These are phyloP conservation scores for Drosophila rhopaloa DNA, from an alignment of 1,140 invertebrate species.

Conservation along the genomic window DNA sequence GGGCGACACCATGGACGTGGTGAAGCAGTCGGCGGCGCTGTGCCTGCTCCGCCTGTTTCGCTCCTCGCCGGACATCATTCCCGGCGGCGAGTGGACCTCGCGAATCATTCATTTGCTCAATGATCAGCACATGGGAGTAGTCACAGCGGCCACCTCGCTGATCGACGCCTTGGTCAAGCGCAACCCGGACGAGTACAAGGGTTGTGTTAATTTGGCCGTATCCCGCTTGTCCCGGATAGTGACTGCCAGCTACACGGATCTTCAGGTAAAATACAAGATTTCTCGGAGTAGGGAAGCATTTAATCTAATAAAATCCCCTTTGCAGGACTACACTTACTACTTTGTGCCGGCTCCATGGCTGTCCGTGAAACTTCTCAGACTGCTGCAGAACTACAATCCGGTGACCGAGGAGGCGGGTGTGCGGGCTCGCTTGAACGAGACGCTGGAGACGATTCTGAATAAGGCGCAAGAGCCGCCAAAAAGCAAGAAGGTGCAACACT, in stretches of 20 bases:
- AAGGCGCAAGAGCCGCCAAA: slow-evolving; percentile 99
- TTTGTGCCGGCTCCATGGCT: slow-evolving; percentile 99
- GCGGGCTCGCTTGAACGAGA: slow-evolving; percentile 97
- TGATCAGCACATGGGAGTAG: slow-evolving; percentile 99
- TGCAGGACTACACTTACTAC: slow-evolving; percentile 98
- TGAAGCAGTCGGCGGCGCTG: slow-evolving; percentile 99
- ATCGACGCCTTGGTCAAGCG: slow-evolving; percentile 99
- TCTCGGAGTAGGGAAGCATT: not conserved
- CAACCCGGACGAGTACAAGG: slow-evolving; percentile 99
- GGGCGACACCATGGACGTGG: slow-evolving; percentile 99
- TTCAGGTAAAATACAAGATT: slow-evolving; percentile 87
- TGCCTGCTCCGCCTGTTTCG: slow-evolving; percentile 97
- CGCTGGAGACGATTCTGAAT: slow-evolving; percentile 99
- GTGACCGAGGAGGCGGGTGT: slow-evolving; percentile 98
- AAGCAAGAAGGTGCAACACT: slow-evolving; percentile 99
- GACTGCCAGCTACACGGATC: slow-evolving; percentile 98
- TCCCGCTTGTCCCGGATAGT: slow-evolving; percentile 98
- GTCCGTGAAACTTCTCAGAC: slow-evolving; percentile 97
- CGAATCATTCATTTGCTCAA: slow-evolving; percentile 99
- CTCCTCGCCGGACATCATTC: slow-evolving; percentile 97
- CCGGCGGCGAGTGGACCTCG: slow-evolving; percentile 99
- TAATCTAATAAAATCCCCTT: not conserved
- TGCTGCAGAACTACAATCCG: slow-evolving; percentile 99
- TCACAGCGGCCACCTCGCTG: slow-evolving; percentile 98
- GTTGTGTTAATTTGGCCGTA: slow-evolving; percentile 98